Base-by-base conservation (phyloP, 2,888 invertebrate genomes). In the Netelia inedita region DNA sequence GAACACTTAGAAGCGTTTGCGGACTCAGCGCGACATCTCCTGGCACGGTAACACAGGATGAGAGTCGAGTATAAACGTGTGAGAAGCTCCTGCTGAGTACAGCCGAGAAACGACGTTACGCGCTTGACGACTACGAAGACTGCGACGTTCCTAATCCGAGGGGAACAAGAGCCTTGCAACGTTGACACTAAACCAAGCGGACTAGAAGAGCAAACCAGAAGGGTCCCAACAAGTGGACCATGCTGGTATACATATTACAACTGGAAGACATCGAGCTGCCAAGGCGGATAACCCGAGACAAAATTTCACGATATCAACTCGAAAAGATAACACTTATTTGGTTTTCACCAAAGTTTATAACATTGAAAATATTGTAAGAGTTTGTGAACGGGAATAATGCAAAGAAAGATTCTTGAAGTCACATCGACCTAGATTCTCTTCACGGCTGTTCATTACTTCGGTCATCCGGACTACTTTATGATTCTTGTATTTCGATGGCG, bases 381-480 rank as follows among this genome's bases (percentile, higher is more conserved):
- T 5, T 35, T 3, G 14, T 11, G 16, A 53, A 11, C 23, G 59
- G n/a, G 14, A 53, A 9, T 14, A 1, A 23, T 2, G 41, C 50
- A 35, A 35, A 11, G 10, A 23, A 19, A 53, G 16, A 74, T 19
- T 21, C 71, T 16, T 65, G 55, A 71, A 21, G 3, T 19, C 41
- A 50, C 21, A 41, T 68, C 23, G 16, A 28, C 9, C 59, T 55
- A 71, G 21, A 61, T 55, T 63, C 73, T 69, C 50, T 61, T 75
- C 83, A 21, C 71, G 14, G 55, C 46, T 68, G 71, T 63, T 83
- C 65, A 85, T 74, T 73, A 65, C 57, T 66, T 28, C 57, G 28
- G 85, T 87, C 86, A 83, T 74, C 85, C 46, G 83, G 82, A 69
- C 78, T 28, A 86, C 74, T 86, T 89, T 87, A 88, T 80, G 82